A percentile compares a stretch with the other conserved stretches of the same genome.
Conservation (phyloP, 2,797 vertebrate species). For the Amblyraja radiata region DNA sequence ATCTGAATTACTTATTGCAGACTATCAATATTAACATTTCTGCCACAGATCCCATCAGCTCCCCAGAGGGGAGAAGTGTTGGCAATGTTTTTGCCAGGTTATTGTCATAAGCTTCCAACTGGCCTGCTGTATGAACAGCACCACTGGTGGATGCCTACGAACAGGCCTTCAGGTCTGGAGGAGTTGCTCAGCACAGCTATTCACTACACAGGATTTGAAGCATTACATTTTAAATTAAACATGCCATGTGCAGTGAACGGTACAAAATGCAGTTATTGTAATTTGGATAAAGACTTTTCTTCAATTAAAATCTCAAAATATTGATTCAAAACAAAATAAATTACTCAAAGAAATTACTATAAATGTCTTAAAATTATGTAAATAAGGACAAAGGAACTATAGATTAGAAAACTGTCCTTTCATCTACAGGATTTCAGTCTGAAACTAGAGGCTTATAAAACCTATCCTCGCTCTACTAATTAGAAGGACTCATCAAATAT, state of each 20-base stretch:
- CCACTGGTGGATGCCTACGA: neutral
- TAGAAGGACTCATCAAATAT: neutral
- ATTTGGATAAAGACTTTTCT: neutral
- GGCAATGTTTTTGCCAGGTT: neutral
- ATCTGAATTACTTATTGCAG: conserved; percentile 1
- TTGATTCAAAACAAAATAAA: neutral
- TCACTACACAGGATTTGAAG: neutral
- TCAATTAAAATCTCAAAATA: neutral
- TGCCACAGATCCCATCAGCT: neutral
- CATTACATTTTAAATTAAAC: neutral
- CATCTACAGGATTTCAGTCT: neutral
- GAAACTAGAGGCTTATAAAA: neutral
- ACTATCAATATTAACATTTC: neutral
- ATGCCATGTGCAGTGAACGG: neutral
- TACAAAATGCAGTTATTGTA: conserved; percentile 21
- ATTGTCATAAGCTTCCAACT: neutral
- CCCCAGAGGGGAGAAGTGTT: conserved; percentile 11
- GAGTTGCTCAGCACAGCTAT: neutral
- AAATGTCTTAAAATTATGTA: neutral
- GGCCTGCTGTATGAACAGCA: neutral
- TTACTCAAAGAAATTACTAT: neutral
- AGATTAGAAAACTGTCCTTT: neutral
- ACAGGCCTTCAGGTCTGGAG: neutral
- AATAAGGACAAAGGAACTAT: neutral
- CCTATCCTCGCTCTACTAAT: neutral